Conservation (phyloP, 2,888 invertebrate species). For the Drosophila mercatorum region DNA sequence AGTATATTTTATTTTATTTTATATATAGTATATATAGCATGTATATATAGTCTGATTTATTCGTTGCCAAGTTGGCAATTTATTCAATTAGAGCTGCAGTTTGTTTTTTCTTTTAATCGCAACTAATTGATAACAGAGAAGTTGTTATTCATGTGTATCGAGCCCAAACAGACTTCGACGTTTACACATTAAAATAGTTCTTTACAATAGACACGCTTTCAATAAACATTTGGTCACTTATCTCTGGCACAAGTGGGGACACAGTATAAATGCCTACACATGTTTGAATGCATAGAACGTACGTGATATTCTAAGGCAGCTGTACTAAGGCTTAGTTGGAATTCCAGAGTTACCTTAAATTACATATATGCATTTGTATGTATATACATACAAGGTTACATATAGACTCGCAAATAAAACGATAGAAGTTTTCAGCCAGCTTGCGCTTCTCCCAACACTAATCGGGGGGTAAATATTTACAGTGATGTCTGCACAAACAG, state of each 20-base stretch:
- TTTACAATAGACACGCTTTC: constrained; percentile 5
- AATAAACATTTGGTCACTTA: neutral
- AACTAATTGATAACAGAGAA: neutral
- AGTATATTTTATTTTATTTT: neutral
- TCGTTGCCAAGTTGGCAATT: constrained; percentile 4
- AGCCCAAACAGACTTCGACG: neutral
- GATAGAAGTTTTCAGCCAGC: neutral
- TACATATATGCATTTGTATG: neutral
- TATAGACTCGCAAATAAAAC: neutral
- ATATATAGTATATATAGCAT: neutral
- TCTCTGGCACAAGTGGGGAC: neutral
- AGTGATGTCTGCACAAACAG: constrained; percentile 49
- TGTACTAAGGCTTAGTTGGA: constrained; percentile 2
- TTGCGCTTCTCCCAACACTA: constrained; percentile 13
- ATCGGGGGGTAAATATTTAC: constrained; percentile 46
- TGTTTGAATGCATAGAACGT: neutral
- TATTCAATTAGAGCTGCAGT: neutral
- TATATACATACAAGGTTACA: neutral
- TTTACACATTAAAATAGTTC: neutral
- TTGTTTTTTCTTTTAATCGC: neutral
- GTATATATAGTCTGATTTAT: neutral
- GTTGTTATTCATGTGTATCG: neutral
- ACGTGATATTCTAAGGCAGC: constrained; percentile 14
- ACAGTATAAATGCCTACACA: constrained; percentile 1
- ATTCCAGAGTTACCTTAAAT: constrained; percentile 3